Conservation (phyloP, 2,888 invertebrate genomes). For the Troglohyphantes excavatus region DNA sequence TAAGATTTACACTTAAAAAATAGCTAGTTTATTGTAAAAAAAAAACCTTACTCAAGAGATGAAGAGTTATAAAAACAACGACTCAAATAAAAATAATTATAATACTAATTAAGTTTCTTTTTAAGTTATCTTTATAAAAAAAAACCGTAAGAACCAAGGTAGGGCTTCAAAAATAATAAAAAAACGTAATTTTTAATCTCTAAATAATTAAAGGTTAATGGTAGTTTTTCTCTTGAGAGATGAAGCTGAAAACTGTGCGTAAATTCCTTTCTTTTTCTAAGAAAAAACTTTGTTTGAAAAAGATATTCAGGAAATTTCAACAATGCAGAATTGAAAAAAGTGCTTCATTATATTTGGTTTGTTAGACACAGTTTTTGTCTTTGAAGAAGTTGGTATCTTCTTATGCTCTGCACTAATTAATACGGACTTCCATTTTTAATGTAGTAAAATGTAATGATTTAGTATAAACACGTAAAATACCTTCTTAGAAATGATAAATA, state of each 20-base stretch:
- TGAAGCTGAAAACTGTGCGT: neutral
- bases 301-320: neutral
- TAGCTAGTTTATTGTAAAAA: no score
- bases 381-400: neutral
- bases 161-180: neutral
- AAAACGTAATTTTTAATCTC: neutral
- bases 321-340: neutral
- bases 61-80: neutral
- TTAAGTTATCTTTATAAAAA: neutral
- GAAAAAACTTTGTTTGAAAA: neutral
- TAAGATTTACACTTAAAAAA: no score
- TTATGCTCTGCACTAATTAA: neutral
- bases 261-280: neutral
- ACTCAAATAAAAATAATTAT: neutral
- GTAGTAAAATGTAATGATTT: neutral
- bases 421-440: neutral
- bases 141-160: neutral
- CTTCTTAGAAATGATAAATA: no score
- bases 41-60: neutral
- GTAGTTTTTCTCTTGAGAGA: constrained; percentile 1
- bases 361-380: constrained; percentile 5
- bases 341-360: neutral
- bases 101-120: neutral
- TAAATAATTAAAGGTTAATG: constrained; percentile 6
- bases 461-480: no score